phyloP scores from a whole-genome alignment of 2,797 vertebrate genomes.

The Neosilurus mollespiculum region DNA sequence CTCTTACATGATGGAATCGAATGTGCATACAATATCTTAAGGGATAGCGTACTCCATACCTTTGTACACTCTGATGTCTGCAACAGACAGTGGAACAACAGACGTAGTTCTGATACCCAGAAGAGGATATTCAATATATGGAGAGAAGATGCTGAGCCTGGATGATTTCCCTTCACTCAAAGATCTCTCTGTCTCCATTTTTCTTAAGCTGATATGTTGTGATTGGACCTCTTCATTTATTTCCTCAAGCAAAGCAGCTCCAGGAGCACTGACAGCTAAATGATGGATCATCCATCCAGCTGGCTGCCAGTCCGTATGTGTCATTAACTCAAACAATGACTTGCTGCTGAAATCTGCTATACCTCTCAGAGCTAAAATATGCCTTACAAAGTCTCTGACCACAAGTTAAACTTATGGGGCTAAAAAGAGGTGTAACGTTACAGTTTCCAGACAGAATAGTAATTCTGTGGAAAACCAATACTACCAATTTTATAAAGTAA shows the following conservation, averaged over 20 bases:
- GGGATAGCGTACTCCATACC: neutral
- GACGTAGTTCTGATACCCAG: neutral
- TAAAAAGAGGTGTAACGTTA: neutral
- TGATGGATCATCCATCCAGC: slow-evolving; percentile 48
- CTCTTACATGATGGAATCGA: neutral
- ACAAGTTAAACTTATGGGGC: neutral
- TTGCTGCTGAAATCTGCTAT: slow-evolving; percentile 15
- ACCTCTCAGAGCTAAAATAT: neutral
- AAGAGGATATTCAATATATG: neutral
- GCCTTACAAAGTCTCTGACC: slow-evolving; percentile 11
- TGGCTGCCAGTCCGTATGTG: slow-evolving; percentile 34
- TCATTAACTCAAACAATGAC: slow-evolving; percentile 30
- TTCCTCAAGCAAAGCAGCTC: slow-evolving; percentile 41
- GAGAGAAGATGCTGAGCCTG: neutral
- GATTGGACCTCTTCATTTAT: slow-evolving; percentile 7
- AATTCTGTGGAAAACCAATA: neutral
- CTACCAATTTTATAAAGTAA: neutral
- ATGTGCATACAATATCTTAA: neutral
- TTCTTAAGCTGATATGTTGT: neutral
- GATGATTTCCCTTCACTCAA: neutral
- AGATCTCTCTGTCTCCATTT: slow-evolving; percentile 7
- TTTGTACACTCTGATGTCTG: neutral
- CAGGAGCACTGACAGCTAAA: slow-evolving; percentile 31
- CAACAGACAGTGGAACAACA: neutral
- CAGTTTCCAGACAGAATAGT: slow-evolving; percentile 13